A percentile compares a stretch with the other conserved stretches of the same genome.
Conservation (phyloP, 1,140 invertebrate species). For the Ctenoplectra terminalis region DNA sequence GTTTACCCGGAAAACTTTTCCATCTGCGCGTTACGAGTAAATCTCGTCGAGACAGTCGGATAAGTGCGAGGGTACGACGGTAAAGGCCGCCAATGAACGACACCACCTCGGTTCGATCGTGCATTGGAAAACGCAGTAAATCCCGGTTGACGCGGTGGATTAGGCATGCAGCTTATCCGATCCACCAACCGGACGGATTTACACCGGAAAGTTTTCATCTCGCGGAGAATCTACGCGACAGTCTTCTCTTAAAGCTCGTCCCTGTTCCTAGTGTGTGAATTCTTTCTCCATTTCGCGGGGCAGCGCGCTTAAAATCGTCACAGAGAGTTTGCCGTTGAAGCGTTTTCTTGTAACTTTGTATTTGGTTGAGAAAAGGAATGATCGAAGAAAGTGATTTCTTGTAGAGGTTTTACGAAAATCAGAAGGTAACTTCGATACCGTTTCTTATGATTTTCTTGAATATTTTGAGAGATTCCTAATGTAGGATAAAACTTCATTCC, state of each 20-base stretch:
- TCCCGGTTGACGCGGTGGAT: constrained; percentile 30
- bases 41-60: constrained; percentile 19
- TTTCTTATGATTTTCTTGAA: not conserved
- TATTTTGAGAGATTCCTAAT: not conserved
- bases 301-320: no score
- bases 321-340: no score
- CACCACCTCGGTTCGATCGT: not conserved
- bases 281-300: not conserved
- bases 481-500: not conserved
- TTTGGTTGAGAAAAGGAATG: no score
- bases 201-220: not conserved
- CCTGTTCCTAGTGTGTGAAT: not conserved
- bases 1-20: constrained; percentile 39
- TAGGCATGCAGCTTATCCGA: constrained; percentile 31
- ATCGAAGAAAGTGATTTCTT: no score
- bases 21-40: constrained; percentile 33
- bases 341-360: no score
- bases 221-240: not conserved
- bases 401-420: not conserved
- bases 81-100: constrained; percentile 7
- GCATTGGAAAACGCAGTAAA: constrained; percentile 7
- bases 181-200: constrained; percentile 12
- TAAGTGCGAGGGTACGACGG: constrained; percentile 3
- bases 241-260: not conserved
- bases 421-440: not conserved